Conservation (phyloP, 2,888 invertebrate genomes). For the Aethes cnicana region DNA sequence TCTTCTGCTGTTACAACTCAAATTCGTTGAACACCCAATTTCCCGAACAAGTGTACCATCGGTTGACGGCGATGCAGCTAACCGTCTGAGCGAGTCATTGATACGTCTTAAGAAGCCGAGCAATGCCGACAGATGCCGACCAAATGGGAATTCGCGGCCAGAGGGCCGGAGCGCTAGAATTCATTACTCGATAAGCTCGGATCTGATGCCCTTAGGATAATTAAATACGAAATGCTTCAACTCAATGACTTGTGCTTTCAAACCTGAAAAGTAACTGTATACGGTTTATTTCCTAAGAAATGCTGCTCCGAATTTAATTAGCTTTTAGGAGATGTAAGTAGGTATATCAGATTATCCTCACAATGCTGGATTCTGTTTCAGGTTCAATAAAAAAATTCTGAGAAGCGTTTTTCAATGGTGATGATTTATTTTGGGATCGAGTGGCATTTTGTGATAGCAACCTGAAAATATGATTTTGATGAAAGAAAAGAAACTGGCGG, state of each 20-base stretch:
- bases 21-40: too few relatives aligned
- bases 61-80: conserved; percentile 1
- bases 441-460: too few relatives aligned
- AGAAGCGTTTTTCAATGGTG: too few relatives aligned
- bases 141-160: conserved; percentile 34
- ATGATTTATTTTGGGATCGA: too few relatives aligned
- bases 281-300: background rate
- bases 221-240: conserved; percentile 23
- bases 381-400: too few relatives aligned
- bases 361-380: too few relatives aligned
- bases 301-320: too few relatives aligned
- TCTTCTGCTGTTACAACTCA: too few relatives aligned
- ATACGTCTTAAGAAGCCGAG: conserved; percentile 21
- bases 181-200: conserved; percentile 34
- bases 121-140: conserved; percentile 29
- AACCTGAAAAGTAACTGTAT: conserved; percentile 1
- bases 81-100: conserved; percentile 16
- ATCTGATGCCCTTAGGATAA: conserved; percentile 29
- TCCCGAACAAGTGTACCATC: conserved; percentile 1
- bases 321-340: too few relatives aligned
- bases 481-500: too few relatives aligned
- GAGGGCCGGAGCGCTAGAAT: conserved; percentile 30
- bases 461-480: too few relatives aligned
- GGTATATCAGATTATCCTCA: too few relatives aligned
- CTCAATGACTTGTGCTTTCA: conserved; percentile 12